Base-by-base conservation (phyloP, 2,797 vertebrate genomes). In the Chloroceryle inda region DNA sequence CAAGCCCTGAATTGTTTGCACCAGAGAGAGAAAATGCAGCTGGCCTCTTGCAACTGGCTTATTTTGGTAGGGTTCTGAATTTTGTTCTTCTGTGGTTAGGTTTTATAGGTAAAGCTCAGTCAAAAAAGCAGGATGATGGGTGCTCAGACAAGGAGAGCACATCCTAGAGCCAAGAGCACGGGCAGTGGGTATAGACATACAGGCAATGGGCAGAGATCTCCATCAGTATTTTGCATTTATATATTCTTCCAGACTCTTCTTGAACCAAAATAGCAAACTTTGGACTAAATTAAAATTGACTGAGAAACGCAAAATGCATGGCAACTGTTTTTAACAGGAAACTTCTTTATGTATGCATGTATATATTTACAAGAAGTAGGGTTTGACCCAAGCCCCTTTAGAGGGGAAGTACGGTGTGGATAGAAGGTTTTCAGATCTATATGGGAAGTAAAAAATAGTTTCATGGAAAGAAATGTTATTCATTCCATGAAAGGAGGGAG, bases 71-170 rank as follows among this genome's bases (percentile, higher is more conserved):
- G 12, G 1, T 26, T 55, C 53, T 67, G 47, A 37, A 15, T 56
- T n/a, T 8, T 63, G 5, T 71, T 77, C 13, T 68, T 64, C 12
- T 0, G 0, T 18, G 4, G 47, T 58, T 58, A 50, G 17, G 13
- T 69, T 74, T 78, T 52, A 26, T 38, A 50, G 40, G 0, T 45
- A 38, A 52, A 27, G 40, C 4, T 59, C 13, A 12, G 8, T 47
- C 35, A 44, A 64, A 56, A 88, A 71, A 55, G 7, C 33, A 55
- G 45, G 35, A 9, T 24, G 5, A 44, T 77, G 14, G 27, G 22
- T 52, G 52, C 52, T 52, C 49, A 63, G 29, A 4, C 35, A 31
- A 73, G 50, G 59, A 63, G 6, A 31, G 4, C 6, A 19, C 17
- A 4, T 37, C 9, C 31, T 38, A 14, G 13, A 20, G 29, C 11